Base-by-base conservation (phyloP, 2,888 invertebrate species). In the Clostera curtula region DNA sequence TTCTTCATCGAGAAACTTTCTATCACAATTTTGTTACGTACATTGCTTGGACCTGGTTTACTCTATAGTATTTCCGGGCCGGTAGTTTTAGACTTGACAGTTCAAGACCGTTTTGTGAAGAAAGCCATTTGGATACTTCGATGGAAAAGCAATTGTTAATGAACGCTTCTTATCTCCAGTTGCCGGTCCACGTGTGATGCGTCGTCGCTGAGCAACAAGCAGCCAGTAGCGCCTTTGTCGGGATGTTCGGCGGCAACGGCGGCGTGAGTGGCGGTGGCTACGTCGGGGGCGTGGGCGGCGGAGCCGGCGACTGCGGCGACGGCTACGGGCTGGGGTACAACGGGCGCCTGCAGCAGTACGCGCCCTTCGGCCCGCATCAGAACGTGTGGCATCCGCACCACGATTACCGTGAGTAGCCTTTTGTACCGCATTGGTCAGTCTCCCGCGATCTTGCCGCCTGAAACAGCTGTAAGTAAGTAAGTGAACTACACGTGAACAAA, bases 311-410 rank as follows among this genome's bases (percentile, higher is more conserved):
- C 36, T 66, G 67, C 57, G 59, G 46, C 28, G 77, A 72, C 39
- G 70, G 71, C 30, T 76, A 74, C 61, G 75, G 63, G 32, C 66
- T 74, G 29, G 75, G 72, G 41, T 77, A 76, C 66, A 62, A 66
- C 36, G 60, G 64, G 9, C 65, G 77, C 4, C 68, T 77, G 56
- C 80, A 76, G 65, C 80, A 77, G 66, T 79, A 80, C 63, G 74
- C 79, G 26, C 80, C 74, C 69, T 80, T 77, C 61, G 66, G 75
- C 29, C 73, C 77, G 29, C 80, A 75, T 49, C 79, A 82, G 69
- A 74, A 73, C 62, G 76, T 73, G 16, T 75, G 80, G 80, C 80
- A 79, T 34, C 80, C 68, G 27, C 79, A 77, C 48, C 79, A 80
- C 42, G 82, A 82, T 44, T 82, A 82, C 43, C 76, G 82, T 80